Evolutionary conservation across 1,140 invertebrate genomes (phyloP), one percentile per base, ranked within the genome.

Genomic region (Meloidogyne exigua): DNA sequence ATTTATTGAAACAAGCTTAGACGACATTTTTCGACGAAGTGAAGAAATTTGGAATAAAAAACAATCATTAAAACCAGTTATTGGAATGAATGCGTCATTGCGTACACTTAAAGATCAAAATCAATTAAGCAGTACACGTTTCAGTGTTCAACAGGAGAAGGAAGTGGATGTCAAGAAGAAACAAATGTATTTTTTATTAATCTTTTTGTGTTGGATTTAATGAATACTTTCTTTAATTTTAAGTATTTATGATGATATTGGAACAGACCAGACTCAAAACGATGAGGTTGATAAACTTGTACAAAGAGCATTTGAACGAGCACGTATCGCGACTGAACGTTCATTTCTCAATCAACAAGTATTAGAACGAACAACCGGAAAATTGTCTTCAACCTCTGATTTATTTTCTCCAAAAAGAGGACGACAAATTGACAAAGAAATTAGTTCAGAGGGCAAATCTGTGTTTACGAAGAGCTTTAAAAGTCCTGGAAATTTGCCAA

Each of bases 11-110:
- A 68, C 76, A 0, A 75, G 69, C 4, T 28, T 79, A 26, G 78
- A 63, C 23, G 77, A 79, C 15, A 83, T 82, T 13, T 82, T 82
- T 62, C 49, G 44, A 49, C 28, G 65, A 36, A 82, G 81, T 42
- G 81, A 82, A 64, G 82, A 84, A 28, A 82, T 82, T 39, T 82
- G 81, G 82, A 79, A 80, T 32, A 28, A 62, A 39, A 82, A 84
- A 28, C 78, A 82, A 64, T 84, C 25, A 39, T 62, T 44, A 28
- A 71, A 81, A 18, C 63, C 42, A 25, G 28, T 23, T 21, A 69
- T 66, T 21, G 68, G 67, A 25, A 69, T 75, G 23, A 77, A 68
- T n/a, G 67, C 68, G 13, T 26, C 71, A 11, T 62, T 74, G 10
- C 63, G 69, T 36, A 72, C 80, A 44, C 42, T 18, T 28, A 68